Conservation (phyloP, 2,888 invertebrate genomes). For the Falcaria lacertinaria region DNA sequence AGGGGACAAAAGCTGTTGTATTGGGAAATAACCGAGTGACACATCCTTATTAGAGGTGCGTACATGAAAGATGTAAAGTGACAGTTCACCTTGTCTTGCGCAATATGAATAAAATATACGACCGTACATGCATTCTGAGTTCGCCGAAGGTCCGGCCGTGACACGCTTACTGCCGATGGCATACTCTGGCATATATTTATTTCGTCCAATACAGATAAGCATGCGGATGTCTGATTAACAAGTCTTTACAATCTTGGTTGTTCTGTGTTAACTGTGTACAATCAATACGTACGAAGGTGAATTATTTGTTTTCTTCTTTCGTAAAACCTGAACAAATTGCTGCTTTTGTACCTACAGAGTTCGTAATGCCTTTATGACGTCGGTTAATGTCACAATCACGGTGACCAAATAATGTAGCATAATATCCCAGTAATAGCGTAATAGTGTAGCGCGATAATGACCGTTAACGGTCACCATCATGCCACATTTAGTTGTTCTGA, state of each 20-base stretch:
- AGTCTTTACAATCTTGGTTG: too few species aligned
- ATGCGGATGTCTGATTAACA: slow-evolving; percentile 6
- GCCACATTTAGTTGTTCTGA: not conserved
- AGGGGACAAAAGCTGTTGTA: not conserved
- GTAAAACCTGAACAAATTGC: too few species aligned
- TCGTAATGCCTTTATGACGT: too few species aligned
- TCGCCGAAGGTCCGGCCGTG: slow-evolving; percentile 58
- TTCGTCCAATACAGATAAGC: slow-evolving; percentile 6
- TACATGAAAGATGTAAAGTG: slow-evolving; percentile 32
- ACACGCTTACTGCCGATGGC: slow-evolving; percentile 48
- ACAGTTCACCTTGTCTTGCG: slow-evolving; percentile 43
- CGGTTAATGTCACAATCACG: too few species aligned
- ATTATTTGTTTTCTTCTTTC: too few species aligned
- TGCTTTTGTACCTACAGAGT: too few species aligned
- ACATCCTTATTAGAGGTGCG: slow-evolving; percentile 14
- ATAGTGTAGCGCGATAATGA: not conserved
- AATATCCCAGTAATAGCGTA: not conserved
- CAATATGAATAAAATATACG: slow-evolving; percentile 47
- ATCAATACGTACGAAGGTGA: too few species aligned
- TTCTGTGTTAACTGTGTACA: too few species aligned
- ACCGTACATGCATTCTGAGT: slow-evolving; percentile 35
- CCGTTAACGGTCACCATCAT: not conserved
- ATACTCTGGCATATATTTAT: slow-evolving; percentile 28
- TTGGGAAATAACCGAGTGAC: not conserved
- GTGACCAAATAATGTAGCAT: too few species aligned